Evolutionary conservation across 92 coral and sea anemone genomes (phyloP), one percentile per base, ranked within the genome.

Genomic region (Nematostella vectensis): DNA sequence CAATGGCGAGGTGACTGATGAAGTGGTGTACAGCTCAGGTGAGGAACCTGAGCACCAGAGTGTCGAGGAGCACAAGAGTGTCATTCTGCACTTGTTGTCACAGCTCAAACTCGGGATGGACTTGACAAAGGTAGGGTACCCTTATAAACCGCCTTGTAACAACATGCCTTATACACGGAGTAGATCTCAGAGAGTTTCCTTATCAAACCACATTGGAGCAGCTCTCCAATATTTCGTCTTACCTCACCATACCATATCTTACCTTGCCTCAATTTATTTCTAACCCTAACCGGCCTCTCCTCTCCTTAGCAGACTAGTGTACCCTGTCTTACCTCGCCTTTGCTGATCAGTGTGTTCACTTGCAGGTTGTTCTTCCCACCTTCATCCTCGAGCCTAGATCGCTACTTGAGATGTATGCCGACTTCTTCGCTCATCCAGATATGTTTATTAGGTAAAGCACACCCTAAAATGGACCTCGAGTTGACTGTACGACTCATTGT

Each of bases 31-130:
- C 59, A 72, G 86, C 39, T 28, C 59, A 4, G 80, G 76, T 25
- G 94, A 81, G 67, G 88, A 87, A 48, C 79, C 82, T 53, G 98
- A 91, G 59, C 87, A 71, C 76, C 95, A 91, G 75, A 85, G 88
- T 54, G 83, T 91, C 0, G 98, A 91, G 65, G 98, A 91, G 45
- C 98, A 91, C 30, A 91, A 91, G 52, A 91, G 98, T 55, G 78
- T 91, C 11, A 87, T 91, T 9, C 68, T 91, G 8, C 95, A 91
- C 43, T 71, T 91, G 30, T 48, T 91, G 21, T 91, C 98, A 18
- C 94, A 91, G 69, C 78, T 91, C 31, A 91, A 91, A 62, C 91
- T 91, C 26, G 98, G 98, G 57, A 86, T 91, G 98, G 98, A 91
- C 70, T 70, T 91, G 27, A 91, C 98, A 4, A 91, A 86, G 95